Conservation (phyloP, 2,113 vertebrate species). For the Bagarius yarrelli region DNA sequence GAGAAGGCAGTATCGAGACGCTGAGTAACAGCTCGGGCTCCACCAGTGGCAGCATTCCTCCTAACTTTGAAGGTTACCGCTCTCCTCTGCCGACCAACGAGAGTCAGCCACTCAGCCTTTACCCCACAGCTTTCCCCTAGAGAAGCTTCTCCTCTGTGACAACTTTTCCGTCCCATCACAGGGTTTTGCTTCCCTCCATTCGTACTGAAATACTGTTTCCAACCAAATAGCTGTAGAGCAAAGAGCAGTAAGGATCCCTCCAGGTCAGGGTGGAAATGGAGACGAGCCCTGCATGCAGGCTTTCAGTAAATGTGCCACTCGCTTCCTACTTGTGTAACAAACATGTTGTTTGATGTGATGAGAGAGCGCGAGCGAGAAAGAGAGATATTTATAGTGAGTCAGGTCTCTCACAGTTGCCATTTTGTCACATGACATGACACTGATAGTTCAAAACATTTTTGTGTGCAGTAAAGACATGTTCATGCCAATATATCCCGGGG, state of each 20-base stretch:
- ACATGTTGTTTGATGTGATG: slow-evolving; percentile 11
- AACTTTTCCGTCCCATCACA: slow-evolving; percentile 11
- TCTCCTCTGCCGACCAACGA: slow-evolving; percentile 95
- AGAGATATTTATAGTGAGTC: background rate
- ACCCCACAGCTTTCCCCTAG: slow-evolving; percentile 87
- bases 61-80: slow-evolving; percentile 93
- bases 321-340: background rate
- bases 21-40: slow-evolving; percentile 98
- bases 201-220: slow-evolving; percentile 23
- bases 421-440: slow-evolving; percentile 6
- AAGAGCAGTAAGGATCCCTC: slow-evolving; percentile 30
- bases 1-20: slow-evolving; percentile 99
- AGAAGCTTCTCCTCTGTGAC: background rate
- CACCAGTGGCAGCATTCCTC: slow-evolving; percentile 95
- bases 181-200: slow-evolving; percentile 18
- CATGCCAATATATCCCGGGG: background rate
- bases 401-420: background rate
- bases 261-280: background rate
- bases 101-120: slow-evolving; percentile 94
- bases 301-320: slow-evolving; percentile 16
- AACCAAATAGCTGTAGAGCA: slow-evolving; percentile 1
- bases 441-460: background rate
- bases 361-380: background rate
- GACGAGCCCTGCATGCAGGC: slow-evolving; percentile 16
- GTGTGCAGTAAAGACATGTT: background rate